Evolutionary conservation across 2,113 vertebrate genomes (phyloP).

Genomic region (Sus scrofa): T2T-Sscrofa CM000820.6:35209501-35210000

Average conservation of each 20-base stretch:
- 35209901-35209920: background rate
- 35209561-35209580: background rate
- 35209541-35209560: too few relatives aligned
- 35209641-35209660: background rate
- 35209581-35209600: background rate
- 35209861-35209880: background rate
- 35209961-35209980: background rate
- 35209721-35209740: background rate
- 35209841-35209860: conserved; percentile 7
- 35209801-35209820: background rate
- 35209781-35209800: background rate
- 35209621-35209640: background rate
- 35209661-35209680: background rate
- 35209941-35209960: background rate
- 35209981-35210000: conserved; percentile 34
- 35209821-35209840: background rate
- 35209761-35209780: background rate
- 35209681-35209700: background rate
- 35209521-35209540: too few relatives aligned
- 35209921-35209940: background rate
- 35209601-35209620: background rate
- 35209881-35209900: background rate
- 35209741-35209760: background rate
- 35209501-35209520: too few relatives aligned
- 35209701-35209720: background rate